Evolutionary conservation across 2,888 invertebrate genomes (phyloP), one percentile per base, ranked within the genome.

Genomic region (Coecobrya sp.): DNA sequence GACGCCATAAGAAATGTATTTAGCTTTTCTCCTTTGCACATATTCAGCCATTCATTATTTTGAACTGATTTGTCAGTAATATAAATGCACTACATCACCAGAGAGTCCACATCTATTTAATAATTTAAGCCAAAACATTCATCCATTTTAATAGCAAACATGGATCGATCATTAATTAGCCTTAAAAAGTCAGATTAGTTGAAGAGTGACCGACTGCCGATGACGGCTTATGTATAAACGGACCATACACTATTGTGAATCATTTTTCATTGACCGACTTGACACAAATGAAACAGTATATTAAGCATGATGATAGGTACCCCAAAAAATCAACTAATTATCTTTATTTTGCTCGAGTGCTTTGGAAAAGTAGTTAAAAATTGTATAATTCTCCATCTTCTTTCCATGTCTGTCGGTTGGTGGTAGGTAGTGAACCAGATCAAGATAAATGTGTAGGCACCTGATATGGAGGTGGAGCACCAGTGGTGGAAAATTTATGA

Each of bases 161-260:
- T 36, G 73, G 73, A 73, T 73, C 8, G 73, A 19, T 19, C 73
- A 73, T 73, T 73, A 73, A 73, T 73, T 73, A 73, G 42, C 73
- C 36, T 19, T 73, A 73, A 42, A 73, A 42, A 70, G 70, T 19
- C 73, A 73, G 36, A 73, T 73, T 36, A 70, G 8, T 65, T 5
- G n/a, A 30, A 13, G n/a, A 68, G 16, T 68, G 36, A 65, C 62
- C 62, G 62, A 27, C 62, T 22, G 25, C 62, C 13, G 62, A 65
- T 22, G 62, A 27, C 7, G 36, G 7, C 36, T 36, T 2, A 2
- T 36, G 36, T 36, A 7, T 36, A 7, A 7, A 4, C 7, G 36
- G n/a, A n/a, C n/a, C n/a, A n/a, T n/a, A n/a, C n/a, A n/a, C n/a
- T 36, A 7, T 36, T 36, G 36, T 36, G 36, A 36, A 4, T 36